Conservation (phyloP, 2,113 vertebrate genomes). For the Thryonomys swinderianus region DNA sequence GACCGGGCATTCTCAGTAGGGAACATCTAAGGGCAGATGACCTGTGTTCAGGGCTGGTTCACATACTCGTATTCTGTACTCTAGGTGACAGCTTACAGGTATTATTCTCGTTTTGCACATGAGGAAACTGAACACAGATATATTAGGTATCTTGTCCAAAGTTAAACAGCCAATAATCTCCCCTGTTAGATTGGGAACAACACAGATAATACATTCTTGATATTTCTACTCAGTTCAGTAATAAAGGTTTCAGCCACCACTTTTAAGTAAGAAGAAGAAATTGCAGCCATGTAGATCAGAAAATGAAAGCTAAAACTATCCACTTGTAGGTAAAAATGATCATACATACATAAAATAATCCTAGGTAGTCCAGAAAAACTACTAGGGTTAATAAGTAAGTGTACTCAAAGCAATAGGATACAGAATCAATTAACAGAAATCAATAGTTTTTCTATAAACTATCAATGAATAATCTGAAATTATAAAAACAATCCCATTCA, state of each 20-base stretch:
- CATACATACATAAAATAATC: background rate
- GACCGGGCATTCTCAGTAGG: background rate
- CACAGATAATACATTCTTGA: background rate
- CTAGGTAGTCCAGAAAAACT: background rate
- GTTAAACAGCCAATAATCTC: background rate
- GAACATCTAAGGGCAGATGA: background rate
- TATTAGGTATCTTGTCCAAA: background rate
- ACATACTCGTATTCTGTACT: background rate
- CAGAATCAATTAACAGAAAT: background rate
- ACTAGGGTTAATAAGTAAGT: background rate
- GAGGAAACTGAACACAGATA: constrained; percentile 37
- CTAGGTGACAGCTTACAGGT: background rate
- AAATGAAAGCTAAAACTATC: background rate
- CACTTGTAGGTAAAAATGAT: background rate
- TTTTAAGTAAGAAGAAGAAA: background rate
- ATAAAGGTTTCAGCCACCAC: background rate
- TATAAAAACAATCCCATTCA: background rate
- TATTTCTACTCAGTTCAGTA: background rate
- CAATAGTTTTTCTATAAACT: background rate
- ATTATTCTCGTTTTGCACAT: background rate
- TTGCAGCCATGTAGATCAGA: background rate
- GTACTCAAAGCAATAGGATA: background rate
- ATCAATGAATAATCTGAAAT: background rate
- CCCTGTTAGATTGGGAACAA: background rate
- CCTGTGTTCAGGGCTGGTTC: background rate